These are phyloP conservation scores for Potamilus streckersoni DNA, from an alignment of 1,140 invertebrate genomes.

Conservation along the genomic window DNA sequence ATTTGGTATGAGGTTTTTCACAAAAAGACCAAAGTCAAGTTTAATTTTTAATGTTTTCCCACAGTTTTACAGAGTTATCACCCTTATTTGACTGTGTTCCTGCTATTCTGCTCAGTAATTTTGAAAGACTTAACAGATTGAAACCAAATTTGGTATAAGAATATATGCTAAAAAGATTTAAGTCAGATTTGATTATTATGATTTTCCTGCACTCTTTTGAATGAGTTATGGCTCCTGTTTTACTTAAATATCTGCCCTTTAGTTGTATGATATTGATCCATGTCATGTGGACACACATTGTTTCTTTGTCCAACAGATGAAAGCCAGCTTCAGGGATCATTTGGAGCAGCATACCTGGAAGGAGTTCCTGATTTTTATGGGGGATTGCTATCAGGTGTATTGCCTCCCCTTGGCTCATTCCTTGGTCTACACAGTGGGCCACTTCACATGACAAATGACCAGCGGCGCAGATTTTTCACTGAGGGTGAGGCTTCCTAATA, in stretches of 20 bases:
- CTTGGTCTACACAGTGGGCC: constrained; percentile 9
- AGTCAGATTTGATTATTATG: too few species aligned
- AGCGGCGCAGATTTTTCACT: constrained; percentile 29
- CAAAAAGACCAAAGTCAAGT: neutral
- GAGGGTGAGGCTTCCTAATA: constrained; percentile 17
- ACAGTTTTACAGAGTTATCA: neutral
- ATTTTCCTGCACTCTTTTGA: too few species aligned
- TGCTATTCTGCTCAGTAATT: too few species aligned
- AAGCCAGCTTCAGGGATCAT: constrained; percentile 82
- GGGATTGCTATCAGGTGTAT: constrained; percentile 40
- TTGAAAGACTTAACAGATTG: too few species aligned
- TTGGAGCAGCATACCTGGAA: constrained; percentile 72
- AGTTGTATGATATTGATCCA: neutral
- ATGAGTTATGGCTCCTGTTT: too few species aligned
- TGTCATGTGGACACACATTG: neutral
- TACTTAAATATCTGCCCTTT: neutral
- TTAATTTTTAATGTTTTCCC: neutral
- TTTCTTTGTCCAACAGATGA: constrained; percentile 69
- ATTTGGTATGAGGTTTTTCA: neutral
- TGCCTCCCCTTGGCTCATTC: constrained; percentile 28
- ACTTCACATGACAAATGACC: constrained; percentile 17
- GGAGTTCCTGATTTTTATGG: constrained; percentile 53
- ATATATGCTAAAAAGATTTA: too few species aligned
- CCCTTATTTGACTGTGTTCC: neutral
- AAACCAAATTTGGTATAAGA: too few species aligned